Evolutionary conservation across 2,888 invertebrate genomes (phyloP), one percentile per base, ranked within the genome.

Genomic region (Stenodema calcarata): DNA sequence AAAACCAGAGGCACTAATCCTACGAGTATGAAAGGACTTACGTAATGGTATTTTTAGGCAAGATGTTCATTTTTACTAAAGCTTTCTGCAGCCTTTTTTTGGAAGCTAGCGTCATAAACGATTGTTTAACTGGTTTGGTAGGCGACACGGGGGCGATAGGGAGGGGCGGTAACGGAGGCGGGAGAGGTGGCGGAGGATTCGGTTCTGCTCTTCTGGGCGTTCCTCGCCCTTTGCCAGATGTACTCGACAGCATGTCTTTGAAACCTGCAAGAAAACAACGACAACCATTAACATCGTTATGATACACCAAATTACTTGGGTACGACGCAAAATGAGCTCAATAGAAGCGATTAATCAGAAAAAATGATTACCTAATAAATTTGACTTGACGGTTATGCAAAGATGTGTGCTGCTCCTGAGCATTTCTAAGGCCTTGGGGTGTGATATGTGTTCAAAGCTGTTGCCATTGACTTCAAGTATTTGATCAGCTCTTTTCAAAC

Each of bases 381-480:
- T 99, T 90, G 98, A 98, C 92, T 98, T 99, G 81, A 99, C 97
- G 86, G 97, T 97, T 89, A 99, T 96, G 91, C 97, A 97, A 88
- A 99, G 93, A 92, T 99, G 99, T 79, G 99, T 99, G 79, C 98
- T 97, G 87, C 97, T 96, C 89, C 96, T 94, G 18, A 99, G 94
- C 88, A 99, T 95, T 92, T 99, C 99, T 91, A 98, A 93, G 12
- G 99, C 99, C 90, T 96, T 95, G 76, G 95, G 95, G 91, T 97
- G 96, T 89, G 95, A 96, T 78, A 99, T 97, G 92, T 97, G 97
- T 90, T 97, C 96, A 91, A 99, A 98, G 90, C 96, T 98, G 91
- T 98, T 97, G 41, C 98, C 98, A 91, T 99, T 99, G 0, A 99
- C 98, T 92, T 99, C 98, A 89, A 99, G 93, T 88, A 99, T 97